Conservation (phyloP, 2,113 vertebrate genomes). For the Coregonus clupeaformis region DNA sequence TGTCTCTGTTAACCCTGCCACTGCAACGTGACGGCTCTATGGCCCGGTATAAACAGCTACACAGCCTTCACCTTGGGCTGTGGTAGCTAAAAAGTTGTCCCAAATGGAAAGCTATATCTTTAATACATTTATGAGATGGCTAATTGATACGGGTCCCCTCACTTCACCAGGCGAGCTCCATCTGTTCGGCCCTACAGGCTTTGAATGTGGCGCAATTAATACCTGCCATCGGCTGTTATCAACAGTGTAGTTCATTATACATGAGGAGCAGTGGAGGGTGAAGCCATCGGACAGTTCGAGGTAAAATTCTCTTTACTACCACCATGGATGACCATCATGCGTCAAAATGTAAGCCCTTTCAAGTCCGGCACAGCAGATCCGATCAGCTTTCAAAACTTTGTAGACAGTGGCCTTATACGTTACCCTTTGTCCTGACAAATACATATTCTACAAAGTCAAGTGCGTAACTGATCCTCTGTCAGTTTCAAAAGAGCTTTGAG, state of each 20-base stretch:
- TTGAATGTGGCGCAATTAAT: conserved; percentile 48
- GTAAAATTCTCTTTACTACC: conserved; percentile 31
- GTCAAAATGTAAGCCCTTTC: conserved; percentile 45
- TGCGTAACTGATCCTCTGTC: conserved; percentile 11
- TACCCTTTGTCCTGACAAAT: conserved; percentile 31
- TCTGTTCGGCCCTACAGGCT: conserved; percentile 26
- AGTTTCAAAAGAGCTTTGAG: conserved; percentile 30
- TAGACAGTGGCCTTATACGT: conserved; percentile 33
- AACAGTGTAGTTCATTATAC: conserved; percentile 52
- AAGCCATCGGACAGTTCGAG: not conserved
- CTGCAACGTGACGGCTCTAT: not conserved
- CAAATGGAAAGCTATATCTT: conserved; percentile 11
- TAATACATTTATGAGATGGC: conserved; percentile 47
- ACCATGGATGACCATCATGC: not conserved
- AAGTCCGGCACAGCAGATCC: not conserved
- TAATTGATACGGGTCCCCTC: conserved; percentile 47
- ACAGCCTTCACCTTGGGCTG: not conserved
- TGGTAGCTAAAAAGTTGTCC: conserved; percentile 26
- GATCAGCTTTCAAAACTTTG: conserved; percentile 34
- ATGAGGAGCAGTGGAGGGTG: conserved; percentile 43
- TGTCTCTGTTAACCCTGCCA: conserved; percentile 10
- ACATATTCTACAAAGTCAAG: conserved; percentile 28
- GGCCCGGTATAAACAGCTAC: conserved; percentile 1
- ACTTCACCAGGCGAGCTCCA: conserved; percentile 28
- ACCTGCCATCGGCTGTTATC: conserved; percentile 37